Base-by-base conservation (phyloP, 2,888 invertebrate species). In the Eretmocerus hayati region DNA sequence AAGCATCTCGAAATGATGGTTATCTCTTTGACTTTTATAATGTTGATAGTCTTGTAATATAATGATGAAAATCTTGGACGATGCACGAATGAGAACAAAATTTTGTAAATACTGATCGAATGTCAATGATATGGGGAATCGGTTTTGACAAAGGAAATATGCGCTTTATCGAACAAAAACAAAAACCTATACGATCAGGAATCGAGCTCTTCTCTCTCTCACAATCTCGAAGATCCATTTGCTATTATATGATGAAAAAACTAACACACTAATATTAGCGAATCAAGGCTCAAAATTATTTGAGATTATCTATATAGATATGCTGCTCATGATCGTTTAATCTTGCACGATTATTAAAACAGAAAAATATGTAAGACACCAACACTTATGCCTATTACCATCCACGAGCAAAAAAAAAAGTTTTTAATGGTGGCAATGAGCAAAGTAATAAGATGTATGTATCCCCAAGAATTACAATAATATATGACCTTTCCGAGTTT, bases 191-290 rank as follows among this genome's bases (percentile, higher is more conserved):
- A 36, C 35, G 36, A 37, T 38, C 42, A 43, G 43, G 46, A 42
- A 48, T 53, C 50, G 50, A 50, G 53, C 6, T 9, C 53, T 53
- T 50, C 50, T 53, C 50, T 53, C 53, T 53, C 53, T 53, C 53
- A 50, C 50, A 42, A 53, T 53, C 53, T 53, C 50, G 36, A 53
- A 26, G 26, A 48, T 36, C 46, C 37, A 46, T 48, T 43, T 48
- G 45, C 32, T 37, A 42, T 22, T n/a, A 39, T 23, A 23, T 6
- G 11, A 26, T 26, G 26, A 26, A 11, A 26, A 9, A n/a, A n/a
- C n/a, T n/a, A n/a, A n/a, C n/a, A n/a, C n/a, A n/a, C n/a, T n/a
- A n/a, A n/a, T n/a, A n/a, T n/a, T n/a, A n/a, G n/a, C n/a, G n/a
- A n/a, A n/a, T n/a, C n/a, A n/a, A n/a, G n/a, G n/a, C n/a, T n/a